Evolutionary conservation across 2,888 invertebrate genomes (phyloP).

Genomic region (Polietes domitor): DNA sequence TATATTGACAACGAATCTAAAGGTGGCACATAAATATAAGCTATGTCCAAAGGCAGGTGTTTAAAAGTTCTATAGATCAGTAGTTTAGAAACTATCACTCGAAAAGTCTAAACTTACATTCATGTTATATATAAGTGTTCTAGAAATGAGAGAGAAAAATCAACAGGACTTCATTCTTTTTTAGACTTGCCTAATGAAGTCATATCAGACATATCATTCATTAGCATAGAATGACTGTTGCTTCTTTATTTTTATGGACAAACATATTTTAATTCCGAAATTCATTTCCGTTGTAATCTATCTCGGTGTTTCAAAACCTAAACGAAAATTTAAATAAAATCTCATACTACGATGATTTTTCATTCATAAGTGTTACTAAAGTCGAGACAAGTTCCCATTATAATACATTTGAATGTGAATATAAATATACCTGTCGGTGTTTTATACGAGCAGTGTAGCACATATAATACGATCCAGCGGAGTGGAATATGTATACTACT

Average conservation of each 20-base stretch:
- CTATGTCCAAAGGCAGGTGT: no score
- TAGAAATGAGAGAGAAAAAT: no score
- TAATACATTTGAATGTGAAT: not conserved
- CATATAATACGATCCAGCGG: not conserved
- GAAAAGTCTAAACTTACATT: no score
- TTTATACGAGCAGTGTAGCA: constrained; percentile 8
- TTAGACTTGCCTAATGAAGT: no score
- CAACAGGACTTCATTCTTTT: no score
- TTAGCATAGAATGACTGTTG: no score
- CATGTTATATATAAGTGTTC: no score
- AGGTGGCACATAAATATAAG: no score
- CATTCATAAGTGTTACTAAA: constrained; percentile 17
- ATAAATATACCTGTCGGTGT: not conserved
- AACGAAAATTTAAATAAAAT: constrained; percentile 23
- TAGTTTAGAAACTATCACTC: no score
- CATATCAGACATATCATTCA: no score
- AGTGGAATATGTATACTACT: constrained; percentile 7
- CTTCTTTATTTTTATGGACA: not conserved
- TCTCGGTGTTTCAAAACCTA: constrained; percentile 20
- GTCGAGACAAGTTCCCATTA: constrained; percentile 13
- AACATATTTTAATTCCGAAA: constrained; percentile 13
- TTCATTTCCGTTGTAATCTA: constrained; percentile 20
- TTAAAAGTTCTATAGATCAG: no score
- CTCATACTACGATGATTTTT: constrained; percentile 16
- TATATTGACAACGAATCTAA: no score